Evolutionary conservation across 2,113 vertebrate species (phyloP).

Genomic region (Rhinoderma darwinii): DNA sequence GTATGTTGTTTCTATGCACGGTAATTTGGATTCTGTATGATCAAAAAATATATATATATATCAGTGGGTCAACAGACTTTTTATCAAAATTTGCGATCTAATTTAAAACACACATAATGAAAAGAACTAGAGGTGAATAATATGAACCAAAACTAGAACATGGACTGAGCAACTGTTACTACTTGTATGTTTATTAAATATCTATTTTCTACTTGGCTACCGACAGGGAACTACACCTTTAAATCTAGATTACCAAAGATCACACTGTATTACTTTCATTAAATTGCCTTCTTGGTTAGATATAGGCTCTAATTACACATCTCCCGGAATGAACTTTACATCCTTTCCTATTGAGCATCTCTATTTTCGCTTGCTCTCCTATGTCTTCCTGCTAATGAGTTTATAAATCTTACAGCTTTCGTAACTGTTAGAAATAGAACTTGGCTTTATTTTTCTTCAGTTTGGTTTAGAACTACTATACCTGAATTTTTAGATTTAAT

Average conservation of each 20-base stretch:
- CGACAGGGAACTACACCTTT: neutral
- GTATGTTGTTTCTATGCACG: neutral
- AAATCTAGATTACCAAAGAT: neutral
- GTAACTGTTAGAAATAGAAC: neutral
- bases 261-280: constrained; percentile 25
- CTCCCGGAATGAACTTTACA: constrained; percentile 45
- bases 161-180: neutral
- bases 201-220: neutral
- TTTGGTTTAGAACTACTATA: neutral
- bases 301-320: constrained; percentile 53
- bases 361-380: constrained; percentile 46
- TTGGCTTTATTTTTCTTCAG: neutral
- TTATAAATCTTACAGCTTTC: constrained; percentile 46
- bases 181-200: neutral
- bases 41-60: neutral
- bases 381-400: constrained; percentile 53
- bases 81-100: neutral
- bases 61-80: too few relatives aligned
- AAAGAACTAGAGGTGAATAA: too few relatives aligned
- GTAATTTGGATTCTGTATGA: neutral
- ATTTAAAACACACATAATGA: too few relatives aligned
- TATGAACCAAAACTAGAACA: too few relatives aligned
- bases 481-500: constrained; percentile 5
- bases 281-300: constrained; percentile 39
- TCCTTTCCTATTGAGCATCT: constrained; percentile 35